Conservation (phyloP, 2,797 vertebrate genomes). For the Cynodonichthys magdalenae region DNA sequence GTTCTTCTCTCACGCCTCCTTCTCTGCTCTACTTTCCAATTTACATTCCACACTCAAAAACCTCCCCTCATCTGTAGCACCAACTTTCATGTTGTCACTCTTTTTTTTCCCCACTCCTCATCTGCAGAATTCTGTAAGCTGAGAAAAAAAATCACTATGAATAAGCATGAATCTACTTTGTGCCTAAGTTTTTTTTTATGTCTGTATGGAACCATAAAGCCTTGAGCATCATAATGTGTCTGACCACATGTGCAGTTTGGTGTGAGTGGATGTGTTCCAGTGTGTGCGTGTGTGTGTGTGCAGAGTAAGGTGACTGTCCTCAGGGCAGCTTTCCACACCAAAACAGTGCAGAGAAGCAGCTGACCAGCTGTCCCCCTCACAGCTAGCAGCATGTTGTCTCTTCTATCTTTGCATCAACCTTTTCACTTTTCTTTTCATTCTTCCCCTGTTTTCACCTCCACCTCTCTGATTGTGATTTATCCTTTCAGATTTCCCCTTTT, state of each 20-base stretch:
- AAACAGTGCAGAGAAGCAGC: conserved; percentile 48
- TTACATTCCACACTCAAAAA: conserved; percentile 29
- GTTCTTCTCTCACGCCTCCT: conserved; percentile 26
- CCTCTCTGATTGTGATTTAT: not conserved
- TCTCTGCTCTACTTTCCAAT: conserved; percentile 25
- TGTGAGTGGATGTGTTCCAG: too few relatives aligned
- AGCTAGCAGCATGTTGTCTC: conserved; percentile 57
- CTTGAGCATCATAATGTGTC: too few relatives aligned
- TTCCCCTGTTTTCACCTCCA: not conserved
- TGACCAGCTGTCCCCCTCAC: conserved; percentile 69
- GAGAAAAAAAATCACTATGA: not conserved
- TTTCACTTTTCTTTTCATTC: not conserved
- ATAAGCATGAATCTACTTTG: not conserved
- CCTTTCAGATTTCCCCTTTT: not conserved
- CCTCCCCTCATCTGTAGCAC: not conserved
- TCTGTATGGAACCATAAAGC: not conserved
- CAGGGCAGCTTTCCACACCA: conserved; percentile 50
- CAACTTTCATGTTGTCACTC: not conserved
- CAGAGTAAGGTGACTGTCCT: conserved; percentile 51
- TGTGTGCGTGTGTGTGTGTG: conserved; percentile 20
- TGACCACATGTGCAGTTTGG: too few relatives aligned
- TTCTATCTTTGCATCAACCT: conserved; percentile 36
- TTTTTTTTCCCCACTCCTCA: not conserved
- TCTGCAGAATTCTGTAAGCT: not conserved
- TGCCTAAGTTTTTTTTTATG: too few relatives aligned